Base-by-base conservation (phyloP, 2,797 vertebrate species). In the Sebastes reedi region DNA sequence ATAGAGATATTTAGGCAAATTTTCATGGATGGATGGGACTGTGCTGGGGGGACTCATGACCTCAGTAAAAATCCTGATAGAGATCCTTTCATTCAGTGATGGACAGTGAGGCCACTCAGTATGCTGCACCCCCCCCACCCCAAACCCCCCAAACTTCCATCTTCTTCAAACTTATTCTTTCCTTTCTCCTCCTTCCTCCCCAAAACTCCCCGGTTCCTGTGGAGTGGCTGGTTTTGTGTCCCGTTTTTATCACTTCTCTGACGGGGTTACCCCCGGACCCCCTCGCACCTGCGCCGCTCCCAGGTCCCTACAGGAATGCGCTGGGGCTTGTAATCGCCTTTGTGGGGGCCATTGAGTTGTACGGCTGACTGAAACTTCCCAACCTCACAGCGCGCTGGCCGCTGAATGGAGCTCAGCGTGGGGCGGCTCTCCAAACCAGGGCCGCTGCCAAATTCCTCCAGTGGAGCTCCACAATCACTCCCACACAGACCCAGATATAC, bases 291-390 rank as follows among this genome's bases (percentile, higher is more conserved):
- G 98, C 97, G 94, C 96, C 93, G 96, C 96, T 97, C 97, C 93
- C 97, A 95, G 96, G 97, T 97, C 96, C 97, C 97, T 97, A 97
- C 97, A 98, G 97, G 97, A 99, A 98, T 97, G 97, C 97, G 96
- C 97, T 98, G 97, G 96, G 97, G 97, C 97, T 97, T 99, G 97
- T 99, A 99, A 99, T 99, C 97, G 97, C 97, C 97, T 98, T 98
- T 99, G 98, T 98, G 97, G 97, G 95, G 97, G 95, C 91, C 96
- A 97, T 97, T 98, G 97, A 99, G 97, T 96, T 93, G 96, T 96
- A 96, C 95, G 97, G 97, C 97, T 97, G 97, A 98, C 96, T 97
- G 97, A 97, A 98, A 98, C 97, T 98, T 97, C 96, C 97, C 97
- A 98, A 97, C 97, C 97, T 97, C 97, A 97, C 96, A 97, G 96